Conservation (phyloP, 2,888 invertebrate genomes). For the Eurytoma adleriae region DNA sequence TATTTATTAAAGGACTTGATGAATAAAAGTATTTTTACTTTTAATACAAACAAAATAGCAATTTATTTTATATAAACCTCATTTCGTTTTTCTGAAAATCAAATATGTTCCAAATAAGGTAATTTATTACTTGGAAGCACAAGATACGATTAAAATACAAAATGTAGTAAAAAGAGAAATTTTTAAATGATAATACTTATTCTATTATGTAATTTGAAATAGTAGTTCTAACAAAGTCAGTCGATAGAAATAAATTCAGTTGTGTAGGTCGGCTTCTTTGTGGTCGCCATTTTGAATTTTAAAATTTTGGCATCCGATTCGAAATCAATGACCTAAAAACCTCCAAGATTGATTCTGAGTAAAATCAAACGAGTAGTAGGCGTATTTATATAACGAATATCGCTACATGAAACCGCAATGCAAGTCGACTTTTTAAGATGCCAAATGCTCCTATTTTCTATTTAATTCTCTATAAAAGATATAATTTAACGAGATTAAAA, state of each 20-base stretch:
- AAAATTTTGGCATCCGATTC: conserved; percentile 38
- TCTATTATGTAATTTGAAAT: conserved; percentile 14
- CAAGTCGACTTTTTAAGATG: no score
- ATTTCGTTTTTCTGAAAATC: no score
- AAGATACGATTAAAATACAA: neutral
- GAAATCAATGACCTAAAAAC: conserved; percentile 47
- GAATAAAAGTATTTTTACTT: no score
- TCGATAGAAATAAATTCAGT: conserved; percentile 19
- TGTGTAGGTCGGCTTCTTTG: neutral
- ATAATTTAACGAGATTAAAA: no score
- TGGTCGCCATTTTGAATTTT: conserved; percentile 36
- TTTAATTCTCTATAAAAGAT: no score
- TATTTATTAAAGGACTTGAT: no score
- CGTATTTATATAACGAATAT: conserved; percentile 18
- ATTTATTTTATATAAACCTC: no score
- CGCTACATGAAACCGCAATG: neutral
- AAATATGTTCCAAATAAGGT: no score
- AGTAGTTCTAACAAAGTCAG: neutral
- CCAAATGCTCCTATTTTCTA: no score
- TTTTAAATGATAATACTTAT: neutral
- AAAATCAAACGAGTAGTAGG: conserved; percentile 39
- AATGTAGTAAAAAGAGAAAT: no score
- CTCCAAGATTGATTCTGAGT: conserved; percentile 20
- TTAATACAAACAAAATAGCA: no score
- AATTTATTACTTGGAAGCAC: no score